Conservation (phyloP, 2,113 vertebrate species). For the Ceyx melanurus region DNA sequence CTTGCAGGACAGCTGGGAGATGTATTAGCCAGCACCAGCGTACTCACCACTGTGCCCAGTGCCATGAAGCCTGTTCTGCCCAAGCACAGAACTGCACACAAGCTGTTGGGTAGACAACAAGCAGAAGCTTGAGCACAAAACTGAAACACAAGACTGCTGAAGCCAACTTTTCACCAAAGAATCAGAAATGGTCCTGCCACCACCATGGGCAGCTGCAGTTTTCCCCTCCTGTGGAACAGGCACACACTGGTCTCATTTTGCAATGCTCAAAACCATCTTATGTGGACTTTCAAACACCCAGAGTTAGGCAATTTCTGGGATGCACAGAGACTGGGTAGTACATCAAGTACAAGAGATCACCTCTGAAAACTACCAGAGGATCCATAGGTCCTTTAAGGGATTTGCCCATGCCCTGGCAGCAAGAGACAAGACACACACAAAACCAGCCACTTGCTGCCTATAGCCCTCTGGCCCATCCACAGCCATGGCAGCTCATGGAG, state of each 20-base stretch:
- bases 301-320: fast-evolving
- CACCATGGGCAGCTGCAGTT: fast-evolving
- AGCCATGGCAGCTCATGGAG: neutral
- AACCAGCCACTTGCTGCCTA: neutral
- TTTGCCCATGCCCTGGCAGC: fast-evolving
- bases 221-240: neutral
- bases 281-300: fast-evolving
- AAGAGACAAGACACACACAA: neutral
- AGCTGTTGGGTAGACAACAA: neutral
- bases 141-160: neutral
- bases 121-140: neutral
- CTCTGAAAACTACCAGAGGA: neutral
- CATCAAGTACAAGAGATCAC: neutral
- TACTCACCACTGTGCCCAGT: neutral
- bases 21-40: fast-evolving
- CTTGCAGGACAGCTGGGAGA: neutral
- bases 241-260: neutral
- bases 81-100: neutral
- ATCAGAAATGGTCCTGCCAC: fast-evolving
- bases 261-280: neutral
- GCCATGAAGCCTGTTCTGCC: neutral
- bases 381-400: neutral
- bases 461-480: neutral
- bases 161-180: neutral
- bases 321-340: neutral